A percentile compares a stretch with the other conserved stretches of the same genome.
phyloP scores from a whole-genome alignment of 2,113 vertebrate species.

The Tauraco erythrolophus region DNA sequence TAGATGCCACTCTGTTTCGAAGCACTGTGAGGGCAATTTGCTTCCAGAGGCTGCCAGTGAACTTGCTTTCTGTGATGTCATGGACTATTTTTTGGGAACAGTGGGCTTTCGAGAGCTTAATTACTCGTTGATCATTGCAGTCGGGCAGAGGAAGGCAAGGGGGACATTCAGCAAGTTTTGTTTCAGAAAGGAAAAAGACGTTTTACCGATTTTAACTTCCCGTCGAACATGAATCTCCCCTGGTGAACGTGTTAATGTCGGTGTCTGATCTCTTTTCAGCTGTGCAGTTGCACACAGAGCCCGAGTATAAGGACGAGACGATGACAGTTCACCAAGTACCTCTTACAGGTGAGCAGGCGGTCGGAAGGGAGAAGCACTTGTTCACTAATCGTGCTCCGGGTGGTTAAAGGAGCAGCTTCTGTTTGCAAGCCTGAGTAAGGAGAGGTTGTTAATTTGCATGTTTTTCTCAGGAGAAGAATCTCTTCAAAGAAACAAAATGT shows the following conservation, averaged over 20 bases:
- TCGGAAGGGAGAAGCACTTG: background rate
- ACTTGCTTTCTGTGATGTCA: fast-evolving
- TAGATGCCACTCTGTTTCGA: fast-evolving
- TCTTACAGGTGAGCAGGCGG: slow-evolving; percentile 82
- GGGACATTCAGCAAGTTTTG: background rate
- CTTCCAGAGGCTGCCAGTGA: background rate
- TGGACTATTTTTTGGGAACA: background rate
- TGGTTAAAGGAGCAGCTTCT: background rate
- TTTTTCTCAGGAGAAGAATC: background rate
- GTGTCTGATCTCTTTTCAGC: slow-evolving; percentile 39
- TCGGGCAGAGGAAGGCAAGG: background rate
- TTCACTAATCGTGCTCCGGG: background rate
- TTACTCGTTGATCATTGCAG: background rate
- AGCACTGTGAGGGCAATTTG: background rate
- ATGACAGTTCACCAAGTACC: slow-evolving; percentile 88
- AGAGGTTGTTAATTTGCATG: background rate
- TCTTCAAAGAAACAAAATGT: background rate
- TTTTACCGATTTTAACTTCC: background rate
- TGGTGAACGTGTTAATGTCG: background rate
- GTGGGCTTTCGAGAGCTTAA: background rate
- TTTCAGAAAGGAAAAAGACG: background rate
- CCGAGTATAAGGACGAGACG: slow-evolving; percentile 81
- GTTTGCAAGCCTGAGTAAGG: background rate
- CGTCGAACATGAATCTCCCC: background rate
- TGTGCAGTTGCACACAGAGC: slow-evolving; percentile 75